These are phyloP conservation scores for Morone chrysops DNA, from an alignment of 2,113 vertebrate genomes.

Conservation along the genomic window DNA sequence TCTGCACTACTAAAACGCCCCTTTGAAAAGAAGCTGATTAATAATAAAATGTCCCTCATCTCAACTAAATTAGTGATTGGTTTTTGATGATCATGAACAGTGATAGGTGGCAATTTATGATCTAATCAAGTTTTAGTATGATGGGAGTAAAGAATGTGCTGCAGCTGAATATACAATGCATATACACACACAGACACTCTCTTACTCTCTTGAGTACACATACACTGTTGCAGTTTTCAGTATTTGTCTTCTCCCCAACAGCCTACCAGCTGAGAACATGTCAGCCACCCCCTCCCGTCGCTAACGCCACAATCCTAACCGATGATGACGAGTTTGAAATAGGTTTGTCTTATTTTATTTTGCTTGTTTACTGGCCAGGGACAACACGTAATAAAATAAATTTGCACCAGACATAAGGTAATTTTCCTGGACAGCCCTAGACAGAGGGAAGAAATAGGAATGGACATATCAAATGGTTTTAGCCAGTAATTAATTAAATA, in stretches of 20 bases:
- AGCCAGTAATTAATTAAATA: constrained; percentile 10
- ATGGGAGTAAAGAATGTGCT: constrained; percentile 26
- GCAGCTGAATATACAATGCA: constrained; percentile 13
- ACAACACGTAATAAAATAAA: constrained; percentile 30
- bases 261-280: constrained; percentile 95
- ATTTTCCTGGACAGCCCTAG: constrained; percentile 26
- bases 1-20: constrained; percentile 41
- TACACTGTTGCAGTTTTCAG: constrained; percentile 17
- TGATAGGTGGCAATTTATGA: constrained; percentile 56
- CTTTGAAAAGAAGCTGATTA: constrained; percentile 59
- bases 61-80: constrained; percentile 64
- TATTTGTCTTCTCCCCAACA: constrained; percentile 72
- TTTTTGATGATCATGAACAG: constrained; percentile 66
- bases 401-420: constrained; percentile 8
- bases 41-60: constrained; percentile 56
- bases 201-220: not conserved
- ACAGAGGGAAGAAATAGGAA: not conserved
- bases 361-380: constrained; percentile 40
- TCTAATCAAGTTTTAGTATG: constrained; percentile 50
- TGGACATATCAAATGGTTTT: not conserved
- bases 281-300: constrained; percentile 88
- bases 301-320: constrained; percentile 92
- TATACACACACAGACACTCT: not conserved
- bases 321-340: constrained; percentile 97
- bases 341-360: constrained; percentile 85